phyloP scores from a whole-genome alignment of 2,113 vertebrate species.

The Scopus umbretta region DNA sequence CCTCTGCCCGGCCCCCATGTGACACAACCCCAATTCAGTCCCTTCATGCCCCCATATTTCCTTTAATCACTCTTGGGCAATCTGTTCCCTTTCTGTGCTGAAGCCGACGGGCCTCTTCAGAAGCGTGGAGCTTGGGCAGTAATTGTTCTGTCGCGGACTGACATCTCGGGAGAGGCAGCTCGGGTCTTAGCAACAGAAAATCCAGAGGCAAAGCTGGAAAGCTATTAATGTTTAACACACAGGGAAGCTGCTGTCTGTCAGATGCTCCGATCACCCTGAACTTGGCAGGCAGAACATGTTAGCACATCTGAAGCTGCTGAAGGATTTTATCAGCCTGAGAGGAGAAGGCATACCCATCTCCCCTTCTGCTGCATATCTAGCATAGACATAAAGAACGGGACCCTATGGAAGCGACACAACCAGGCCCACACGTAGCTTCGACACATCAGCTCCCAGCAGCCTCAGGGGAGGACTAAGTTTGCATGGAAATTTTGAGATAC shows the following conservation, averaged over 20 bases:
- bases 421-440: not conserved
- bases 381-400: not conserved
- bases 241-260: constrained; percentile 44
- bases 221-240: constrained; percentile 34
- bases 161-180: constrained; percentile 19
- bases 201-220: constrained; percentile 27
- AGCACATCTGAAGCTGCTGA: not conserved
- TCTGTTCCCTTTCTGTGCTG: not conserved
- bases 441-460: not conserved
- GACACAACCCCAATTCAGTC: not conserved
- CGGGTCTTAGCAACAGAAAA: not conserved
- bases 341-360: not conserved
- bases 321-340: not conserved
- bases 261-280: not conserved
- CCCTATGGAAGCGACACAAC: not conserved
- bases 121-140: not conserved
- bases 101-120: not conserved
- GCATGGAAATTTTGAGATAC: not conserved
- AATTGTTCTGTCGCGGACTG: not conserved
- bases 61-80: not conserved
- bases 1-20: not conserved
- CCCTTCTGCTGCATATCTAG: not conserved
- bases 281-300: constrained; percentile 31
- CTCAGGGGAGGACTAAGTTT: not conserved
- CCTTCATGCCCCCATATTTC: not conserved